phyloP scores from a whole-genome alignment of 2,888 invertebrate genomes.

The Philonicus albiceps region DNA sequence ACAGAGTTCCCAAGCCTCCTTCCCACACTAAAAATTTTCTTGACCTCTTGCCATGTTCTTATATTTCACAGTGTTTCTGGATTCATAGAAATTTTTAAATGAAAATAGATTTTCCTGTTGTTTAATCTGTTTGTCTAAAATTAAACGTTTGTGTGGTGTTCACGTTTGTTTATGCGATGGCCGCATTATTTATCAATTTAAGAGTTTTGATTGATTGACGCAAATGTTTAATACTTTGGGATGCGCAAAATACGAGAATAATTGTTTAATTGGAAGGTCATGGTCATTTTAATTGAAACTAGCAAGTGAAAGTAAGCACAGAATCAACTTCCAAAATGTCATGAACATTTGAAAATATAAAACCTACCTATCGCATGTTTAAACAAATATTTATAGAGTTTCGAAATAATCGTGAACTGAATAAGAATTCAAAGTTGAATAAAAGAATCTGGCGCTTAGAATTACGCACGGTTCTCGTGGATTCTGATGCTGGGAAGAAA shows the following conservation, averaged over 20 bases:
- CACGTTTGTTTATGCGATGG: background rate
- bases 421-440: background rate
- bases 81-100: conserved; percentile 13
- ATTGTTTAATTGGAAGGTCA: background rate
- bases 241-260: background rate
- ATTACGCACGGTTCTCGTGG: background rate
- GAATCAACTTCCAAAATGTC: background rate
- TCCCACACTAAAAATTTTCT: background rate
- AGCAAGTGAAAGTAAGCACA: background rate
- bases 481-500: background rate
- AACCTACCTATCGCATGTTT: background rate
- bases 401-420: background rate
- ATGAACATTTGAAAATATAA: background rate
- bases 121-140: background rate
- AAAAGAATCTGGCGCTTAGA: background rate
- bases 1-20: background rate
- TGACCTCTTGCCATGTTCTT: background rate
- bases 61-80: background rate
- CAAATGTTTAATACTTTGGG: background rate
- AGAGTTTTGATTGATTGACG: background rate
- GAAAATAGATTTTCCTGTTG: conserved; percentile 25
- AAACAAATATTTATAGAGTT: background rate
- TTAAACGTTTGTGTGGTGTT: background rate
- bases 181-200: background rate
- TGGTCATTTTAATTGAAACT: background rate